Evolutionary conservation across 2,797 vertebrate species (phyloP), one percentile per base, ranked within the genome.

Genomic region (Falco novaeseelandiae): DNA sequence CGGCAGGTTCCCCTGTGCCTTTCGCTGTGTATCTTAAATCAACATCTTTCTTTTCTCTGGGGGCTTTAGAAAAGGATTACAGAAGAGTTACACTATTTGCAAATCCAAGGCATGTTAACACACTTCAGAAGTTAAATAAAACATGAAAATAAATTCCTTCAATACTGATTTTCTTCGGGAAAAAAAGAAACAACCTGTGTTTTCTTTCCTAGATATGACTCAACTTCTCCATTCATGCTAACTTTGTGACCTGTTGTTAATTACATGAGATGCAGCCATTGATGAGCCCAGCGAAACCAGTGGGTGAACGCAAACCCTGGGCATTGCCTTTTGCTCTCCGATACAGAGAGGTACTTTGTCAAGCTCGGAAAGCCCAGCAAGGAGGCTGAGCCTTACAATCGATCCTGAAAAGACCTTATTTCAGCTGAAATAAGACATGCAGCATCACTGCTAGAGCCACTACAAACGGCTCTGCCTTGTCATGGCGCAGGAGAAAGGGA

Each of bases 11-110:
- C 90, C 76, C 89, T 10, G 0, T 17, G 66, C 54, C 80, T 67
- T 42, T 20, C 70, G 82, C 83, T 77, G 20, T 8, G 1, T 34
- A 52, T 74, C 95, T 97, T 96, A 89, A 94, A 97, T 46, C 87
- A 96, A 90, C 74, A 92, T 87, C 87, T 93, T 89, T 55, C 38
- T 88, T 83, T 88, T 80, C 71, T 93, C 85, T 40, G 23, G 18
- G 55, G 58, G 11, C 11, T 73, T 83, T 8, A 73, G 52, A 70
- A 83, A 90, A 83, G 42, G 32, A 71, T 88, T 54, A 85, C 23
- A 71, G 42, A 65, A 62, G 52, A 92, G 30, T 59, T 7, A 51
- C 17, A 90, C 76, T 70, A 14, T 72, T 87, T 96, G 87, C 93
- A 90, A 91, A 93, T 85, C 84, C 66, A 40, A 80, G 54, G 42